Evolutionary conservation across 2,888 invertebrate genomes (phyloP).

Genomic region (Coenonympha arcania): DNA sequence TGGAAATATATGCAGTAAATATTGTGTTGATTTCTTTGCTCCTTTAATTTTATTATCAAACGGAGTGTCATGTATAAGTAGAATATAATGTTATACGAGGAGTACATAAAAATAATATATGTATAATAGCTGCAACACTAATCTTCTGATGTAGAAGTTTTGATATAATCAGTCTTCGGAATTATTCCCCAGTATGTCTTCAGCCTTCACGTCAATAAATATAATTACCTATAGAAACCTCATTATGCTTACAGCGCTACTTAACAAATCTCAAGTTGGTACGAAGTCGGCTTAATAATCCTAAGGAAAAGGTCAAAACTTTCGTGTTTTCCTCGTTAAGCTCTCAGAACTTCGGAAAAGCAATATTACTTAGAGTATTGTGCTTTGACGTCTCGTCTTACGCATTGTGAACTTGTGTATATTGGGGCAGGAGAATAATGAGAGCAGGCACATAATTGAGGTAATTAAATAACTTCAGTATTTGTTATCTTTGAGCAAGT

Average conservation of each 20-base stretch:
- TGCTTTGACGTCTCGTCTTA: constrained; percentile 33
- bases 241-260: constrained; percentile 30
- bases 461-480: background rate
- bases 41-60: no score
- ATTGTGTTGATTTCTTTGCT: no score
- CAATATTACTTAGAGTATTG: constrained; percentile 37
- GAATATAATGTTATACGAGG: no score
- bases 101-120: no score
- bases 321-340: constrained; percentile 55
- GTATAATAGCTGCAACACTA: no score
- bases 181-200: background rate
- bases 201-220: background rate
- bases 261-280: constrained; percentile 31
- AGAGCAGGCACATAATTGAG: constrained; percentile 21
- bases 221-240: constrained; percentile 6
- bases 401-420: constrained; percentile 34
- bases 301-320: constrained; percentile 45
- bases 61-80: no score
- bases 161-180: no score
- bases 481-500: background rate
- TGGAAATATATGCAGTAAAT: no score
- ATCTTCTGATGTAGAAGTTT: no score
- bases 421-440: constrained; percentile 38
- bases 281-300: constrained; percentile 25
- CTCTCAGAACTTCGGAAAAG: constrained; percentile 40